These are phyloP conservation scores for Pelvicachromis taeniatus DNA, from an alignment of 2,113 vertebrate species.

Conservation along the genomic window DNA sequence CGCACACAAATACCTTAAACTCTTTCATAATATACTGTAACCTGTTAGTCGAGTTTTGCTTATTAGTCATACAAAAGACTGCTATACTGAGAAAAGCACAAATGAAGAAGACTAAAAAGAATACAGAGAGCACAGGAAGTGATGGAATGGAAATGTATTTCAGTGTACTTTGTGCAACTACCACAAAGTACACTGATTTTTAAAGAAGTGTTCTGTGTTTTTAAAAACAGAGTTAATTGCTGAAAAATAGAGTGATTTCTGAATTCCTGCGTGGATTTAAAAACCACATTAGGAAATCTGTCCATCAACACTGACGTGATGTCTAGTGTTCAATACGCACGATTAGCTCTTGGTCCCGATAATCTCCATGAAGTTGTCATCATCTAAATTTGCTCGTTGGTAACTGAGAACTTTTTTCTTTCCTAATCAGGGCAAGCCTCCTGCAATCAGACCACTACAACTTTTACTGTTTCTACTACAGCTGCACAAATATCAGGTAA, in stretches of 20 bases:
- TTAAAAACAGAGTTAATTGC: background rate
- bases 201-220: background rate
- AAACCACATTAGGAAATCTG: background rate
- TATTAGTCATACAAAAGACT: background rate
- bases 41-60: slow-evolving; percentile 38
- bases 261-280: background rate
- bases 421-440: slow-evolving; percentile 21
- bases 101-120: background rate
- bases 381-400: background rate
- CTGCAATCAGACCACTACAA: background rate
- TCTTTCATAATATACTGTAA: background rate
- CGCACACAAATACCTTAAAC: background rate
- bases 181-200: background rate
- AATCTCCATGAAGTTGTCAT: background rate
- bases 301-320: background rate
- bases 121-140: background rate
- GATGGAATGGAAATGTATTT: background rate
- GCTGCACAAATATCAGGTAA: slow-evolving; percentile 7
- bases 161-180: background rate
- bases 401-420: background rate
- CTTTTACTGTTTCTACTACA: background rate
- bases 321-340: background rate
- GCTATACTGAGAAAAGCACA: background rate
- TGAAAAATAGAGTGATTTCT: background rate
- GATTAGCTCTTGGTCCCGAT: background rate